These are phyloP conservation scores for Mesitornis unicolor DNA, from an alignment of 2,113 vertebrate genomes.

Conservation along the genomic window DNA sequence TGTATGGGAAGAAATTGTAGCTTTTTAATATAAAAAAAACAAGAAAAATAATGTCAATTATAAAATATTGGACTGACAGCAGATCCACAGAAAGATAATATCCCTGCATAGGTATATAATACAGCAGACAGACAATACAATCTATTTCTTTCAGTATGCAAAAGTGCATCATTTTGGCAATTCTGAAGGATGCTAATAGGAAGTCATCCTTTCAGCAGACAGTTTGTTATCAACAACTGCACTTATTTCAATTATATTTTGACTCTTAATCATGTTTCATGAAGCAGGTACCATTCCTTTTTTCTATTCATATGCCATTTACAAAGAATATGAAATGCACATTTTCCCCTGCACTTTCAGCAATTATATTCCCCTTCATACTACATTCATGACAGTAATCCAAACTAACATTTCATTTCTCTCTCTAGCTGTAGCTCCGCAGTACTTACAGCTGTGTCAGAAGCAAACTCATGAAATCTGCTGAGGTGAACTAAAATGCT, in stretches of 20 bases:
- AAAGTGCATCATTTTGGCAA: neutral
- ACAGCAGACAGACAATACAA: neutral
- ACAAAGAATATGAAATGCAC: neutral
- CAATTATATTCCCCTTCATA: neutral
- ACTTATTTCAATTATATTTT: slow-evolving; percentile 41
- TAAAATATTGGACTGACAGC: neutral
- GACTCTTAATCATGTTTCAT: neutral
- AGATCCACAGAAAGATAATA: neutral
- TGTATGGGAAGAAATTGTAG: neutral
- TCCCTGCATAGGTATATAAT: neutral
- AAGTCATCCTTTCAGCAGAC: neutral
- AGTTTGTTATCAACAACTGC: neutral
- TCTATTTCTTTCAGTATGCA: neutral
- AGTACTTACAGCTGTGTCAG: neutral
- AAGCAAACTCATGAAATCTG: neutral
- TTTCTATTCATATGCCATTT: neutral
- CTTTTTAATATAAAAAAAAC: neutral
- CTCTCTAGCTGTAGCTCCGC: neutral
- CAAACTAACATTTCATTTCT: neutral
- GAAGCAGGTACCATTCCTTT: neutral
- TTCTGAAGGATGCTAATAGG: neutral
- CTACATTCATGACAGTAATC: neutral
- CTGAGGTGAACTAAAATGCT: neutral
- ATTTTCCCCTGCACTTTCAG: neutral
- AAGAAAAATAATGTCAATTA: neutral